Evolutionary conservation across 1,140 invertebrate species (phyloP).

Genomic region (Saccostrea echinata): DNA sequence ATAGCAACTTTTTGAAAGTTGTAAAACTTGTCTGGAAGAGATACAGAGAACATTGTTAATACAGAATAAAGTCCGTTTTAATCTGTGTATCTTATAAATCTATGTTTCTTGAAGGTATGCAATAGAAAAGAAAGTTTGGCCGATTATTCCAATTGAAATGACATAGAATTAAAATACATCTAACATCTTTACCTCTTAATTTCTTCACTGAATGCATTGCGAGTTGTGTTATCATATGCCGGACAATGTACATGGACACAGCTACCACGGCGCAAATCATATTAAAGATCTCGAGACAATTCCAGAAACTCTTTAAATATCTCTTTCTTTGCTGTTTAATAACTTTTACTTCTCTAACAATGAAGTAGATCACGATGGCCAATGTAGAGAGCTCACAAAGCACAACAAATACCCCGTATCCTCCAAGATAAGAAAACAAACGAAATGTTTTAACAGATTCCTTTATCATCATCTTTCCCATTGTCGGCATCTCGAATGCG

Average conservation of each 20-base stretch:
- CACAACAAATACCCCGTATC: conserved; percentile 75
- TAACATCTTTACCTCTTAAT: conserved; percentile 66
- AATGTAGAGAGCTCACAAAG: conserved; percentile 72
- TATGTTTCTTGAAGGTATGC: not conserved
- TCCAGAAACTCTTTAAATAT: conserved; percentile 79
- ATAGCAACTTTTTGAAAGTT: conserved; percentile 70
- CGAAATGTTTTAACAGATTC: conserved; percentile 64
- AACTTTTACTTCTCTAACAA: conserved; percentile 61
- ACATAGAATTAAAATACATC: not conserved
- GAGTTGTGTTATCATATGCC: conserved; percentile 64
- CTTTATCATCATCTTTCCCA: conserved; percentile 60
- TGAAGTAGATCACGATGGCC: conserved; percentile 72
- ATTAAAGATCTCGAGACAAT: conserved; percentile 66
- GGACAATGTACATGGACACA: conserved; percentile 68
- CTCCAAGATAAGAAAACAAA: conserved; percentile 73
- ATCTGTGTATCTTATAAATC: not conserved
- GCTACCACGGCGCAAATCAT: conserved; percentile 63
- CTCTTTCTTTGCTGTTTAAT: conserved; percentile 60
- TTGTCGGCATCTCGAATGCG: conserved; percentile 68
- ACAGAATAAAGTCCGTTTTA: conserved; percentile 52
- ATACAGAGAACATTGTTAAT: not conserved
- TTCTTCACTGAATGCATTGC: conserved; percentile 63
- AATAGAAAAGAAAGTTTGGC: not conserved
- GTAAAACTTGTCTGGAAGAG: conserved; percentile 67
- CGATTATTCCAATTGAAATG: not conserved